Conservation (phyloP, 2,797 vertebrate genomes). For the Mormyrus hasselquistii region DNA sequence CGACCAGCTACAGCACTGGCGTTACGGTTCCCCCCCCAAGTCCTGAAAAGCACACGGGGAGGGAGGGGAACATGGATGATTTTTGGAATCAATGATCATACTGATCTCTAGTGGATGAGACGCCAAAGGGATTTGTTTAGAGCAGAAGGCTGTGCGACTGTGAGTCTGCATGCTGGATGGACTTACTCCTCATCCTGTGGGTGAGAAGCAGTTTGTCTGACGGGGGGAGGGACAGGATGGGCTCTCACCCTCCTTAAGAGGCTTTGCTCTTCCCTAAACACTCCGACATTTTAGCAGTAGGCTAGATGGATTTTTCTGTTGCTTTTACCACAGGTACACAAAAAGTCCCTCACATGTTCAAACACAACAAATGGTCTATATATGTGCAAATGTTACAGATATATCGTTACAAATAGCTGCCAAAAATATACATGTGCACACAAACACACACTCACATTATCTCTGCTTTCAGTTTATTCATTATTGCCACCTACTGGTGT, state of each 20-base stretch:
- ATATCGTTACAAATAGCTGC: background rate
- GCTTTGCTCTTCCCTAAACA: background rate
- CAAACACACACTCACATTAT: background rate
- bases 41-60: slow-evolving; percentile 14
- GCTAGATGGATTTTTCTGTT: background rate
- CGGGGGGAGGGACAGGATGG: background rate
- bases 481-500: background rate
- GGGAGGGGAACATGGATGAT: slow-evolving; percentile 17
- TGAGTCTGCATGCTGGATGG: background rate
- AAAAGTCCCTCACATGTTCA: background rate
- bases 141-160: background rate
- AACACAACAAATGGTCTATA: background rate
- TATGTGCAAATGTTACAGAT: background rate
- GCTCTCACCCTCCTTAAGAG: background rate
- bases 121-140: background rate
- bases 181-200: background rate
- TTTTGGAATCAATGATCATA: background rate
- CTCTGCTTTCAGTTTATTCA: background rate
- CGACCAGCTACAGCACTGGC: slow-evolving; percentile 29
- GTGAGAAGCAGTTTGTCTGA: background rate
- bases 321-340: background rate
- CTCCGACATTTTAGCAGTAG: background rate
- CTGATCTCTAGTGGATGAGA: background rate
- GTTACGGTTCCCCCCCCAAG: slow-evolving; percentile 14
- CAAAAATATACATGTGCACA: background rate